These are phyloP conservation scores for Andrena flavipes DNA, from an alignment of 2,888 invertebrate genomes.

Conservation along the genomic window DNA sequence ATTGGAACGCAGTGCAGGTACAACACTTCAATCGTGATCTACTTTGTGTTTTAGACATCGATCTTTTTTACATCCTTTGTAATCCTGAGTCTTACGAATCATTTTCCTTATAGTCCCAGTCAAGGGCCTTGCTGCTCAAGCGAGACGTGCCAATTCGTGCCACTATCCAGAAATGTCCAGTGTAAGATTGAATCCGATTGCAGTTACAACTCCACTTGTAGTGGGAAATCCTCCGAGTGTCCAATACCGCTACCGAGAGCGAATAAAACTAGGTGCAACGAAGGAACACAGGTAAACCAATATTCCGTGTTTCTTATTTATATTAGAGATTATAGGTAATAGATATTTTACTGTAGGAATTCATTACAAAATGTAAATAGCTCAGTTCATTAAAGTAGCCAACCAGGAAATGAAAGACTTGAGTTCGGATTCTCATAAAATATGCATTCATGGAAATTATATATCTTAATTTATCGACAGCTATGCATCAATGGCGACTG, in stretches of 20 bases:
- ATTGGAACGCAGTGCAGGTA: constrained; percentile 93
- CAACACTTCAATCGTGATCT: constrained; percentile 1
- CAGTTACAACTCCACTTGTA: constrained; percentile 94
- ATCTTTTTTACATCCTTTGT: not conserved
- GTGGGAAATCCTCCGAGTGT: constrained; percentile 94
- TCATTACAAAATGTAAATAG: not conserved
- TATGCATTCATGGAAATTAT: not conserved
- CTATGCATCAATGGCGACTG: constrained; percentile 96
- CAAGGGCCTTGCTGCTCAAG: constrained; percentile 98
- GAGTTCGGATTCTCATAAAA: no score
- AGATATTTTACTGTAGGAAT: not conserved
- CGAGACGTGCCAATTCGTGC: constrained; percentile 91
- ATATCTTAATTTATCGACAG: constrained; percentile 83
- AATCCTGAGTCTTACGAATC: constrained; percentile 12
- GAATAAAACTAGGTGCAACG: constrained; percentile 97
- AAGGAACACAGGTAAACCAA: constrained; percentile 90
- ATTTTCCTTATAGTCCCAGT: constrained; percentile 90
- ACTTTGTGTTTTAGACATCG: not conserved
- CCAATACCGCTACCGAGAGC: constrained; percentile 93
- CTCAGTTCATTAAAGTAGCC: not conserved
- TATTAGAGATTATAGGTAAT: not conserved
- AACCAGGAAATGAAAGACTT: not conserved
- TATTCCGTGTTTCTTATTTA: constrained; percentile 4
- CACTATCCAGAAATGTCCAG: constrained; percentile 88
- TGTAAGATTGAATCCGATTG: constrained; percentile 96